These are phyloP conservation scores for Macrotis lagotis DNA, from an alignment of 2,113 vertebrate species.

Conservation along the genomic window DNA sequence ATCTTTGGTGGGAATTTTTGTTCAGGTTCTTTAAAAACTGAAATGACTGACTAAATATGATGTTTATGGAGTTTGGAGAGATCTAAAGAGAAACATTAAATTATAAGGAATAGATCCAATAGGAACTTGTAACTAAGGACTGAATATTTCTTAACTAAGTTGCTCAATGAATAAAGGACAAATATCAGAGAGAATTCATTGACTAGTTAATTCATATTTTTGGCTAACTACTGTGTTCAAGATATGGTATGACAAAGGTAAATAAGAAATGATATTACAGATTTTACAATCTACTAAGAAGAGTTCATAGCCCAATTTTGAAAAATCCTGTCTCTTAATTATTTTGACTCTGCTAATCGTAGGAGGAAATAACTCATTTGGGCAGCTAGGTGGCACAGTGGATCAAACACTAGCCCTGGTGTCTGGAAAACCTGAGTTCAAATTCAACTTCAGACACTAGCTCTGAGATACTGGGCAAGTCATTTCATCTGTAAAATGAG, in stretches of 20 bases:
- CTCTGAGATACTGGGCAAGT: not conserved
- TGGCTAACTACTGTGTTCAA: not conserved
- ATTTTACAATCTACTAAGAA: not conserved
- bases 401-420: not conserved
- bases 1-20: constrained; percentile 21
- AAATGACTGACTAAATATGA: constrained; percentile 22
- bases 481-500: not conserved
- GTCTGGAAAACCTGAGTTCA: not conserved
- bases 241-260: not conserved
- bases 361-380: not conserved
- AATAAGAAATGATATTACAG: not conserved
- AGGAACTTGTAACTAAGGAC: not conserved
- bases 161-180: constrained; percentile 10
- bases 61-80: not conserved
- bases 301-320: not conserved
- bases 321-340: not conserved
- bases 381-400: not conserved
- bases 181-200: not conserved
- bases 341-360: not conserved
- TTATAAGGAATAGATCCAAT: not conserved
- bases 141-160: constrained; percentile 21
- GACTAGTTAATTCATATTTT: not conserved
- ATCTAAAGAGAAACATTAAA: not conserved
- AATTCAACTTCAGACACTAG: not conserved
- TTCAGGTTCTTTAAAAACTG: not conserved